A percentile compares a stretch with the other conserved stretches of the same genome.
These are phyloP conservation scores for Lota lota DNA, from an alignment of 2,113 vertebrate species.

Conservation along the genomic window DNA sequence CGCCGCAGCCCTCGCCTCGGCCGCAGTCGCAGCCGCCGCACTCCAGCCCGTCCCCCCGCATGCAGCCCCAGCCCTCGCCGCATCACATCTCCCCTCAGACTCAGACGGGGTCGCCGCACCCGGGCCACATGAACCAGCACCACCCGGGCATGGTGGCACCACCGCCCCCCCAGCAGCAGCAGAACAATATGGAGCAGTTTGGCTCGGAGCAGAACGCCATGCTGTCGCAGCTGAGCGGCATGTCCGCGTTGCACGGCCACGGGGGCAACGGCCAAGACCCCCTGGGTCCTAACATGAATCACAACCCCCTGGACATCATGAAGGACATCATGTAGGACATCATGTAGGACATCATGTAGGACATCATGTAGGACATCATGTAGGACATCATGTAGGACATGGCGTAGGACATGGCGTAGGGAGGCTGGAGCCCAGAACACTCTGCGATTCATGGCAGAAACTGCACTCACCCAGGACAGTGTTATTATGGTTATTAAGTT, in stretches of 20 bases:
- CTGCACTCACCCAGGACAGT: slow-evolving; percentile 80
- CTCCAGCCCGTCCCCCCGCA: slow-evolving; percentile 94
- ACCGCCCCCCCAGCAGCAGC: slow-evolving; percentile 85
- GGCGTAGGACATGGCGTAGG: no score
- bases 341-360: slow-evolving; percentile 95
- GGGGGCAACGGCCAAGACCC: slow-evolving; percentile 84
- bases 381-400: slow-evolving; percentile 96
- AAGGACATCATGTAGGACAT: slow-evolving; percentile 87
- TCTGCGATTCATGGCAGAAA: slow-evolving; percentile 55
- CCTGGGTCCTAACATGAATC: slow-evolving; percentile 87
- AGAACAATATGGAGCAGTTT: slow-evolving; percentile 81
- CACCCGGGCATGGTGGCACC: slow-evolving; percentile 80
- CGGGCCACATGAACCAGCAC: slow-evolving; percentile 78
- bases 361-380: slow-evolving; percentile 96
- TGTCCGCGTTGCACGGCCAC: slow-evolving; percentile 88
- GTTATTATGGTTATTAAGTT: slow-evolving; percentile 61
- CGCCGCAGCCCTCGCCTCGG: slow-evolving; percentile 92
- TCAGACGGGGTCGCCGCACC: slow-evolving; percentile 94
- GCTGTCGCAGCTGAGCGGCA: slow-evolving; percentile 90
- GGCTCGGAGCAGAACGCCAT: slow-evolving; percentile 76
- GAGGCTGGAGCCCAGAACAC: slow-evolving; percentile 8
- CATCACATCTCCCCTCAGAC: slow-evolving; percentile 96
- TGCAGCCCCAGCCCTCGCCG: slow-evolving; percentile 94
- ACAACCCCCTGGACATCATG: slow-evolving; percentile 94
- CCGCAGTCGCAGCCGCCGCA: slow-evolving; percentile 92